Evolutionary conservation across 2,113 vertebrate genomes (phyloP), one percentile per base, ranked within the genome.

Genomic region (Pangasianodon hypophthalmus): DNA sequence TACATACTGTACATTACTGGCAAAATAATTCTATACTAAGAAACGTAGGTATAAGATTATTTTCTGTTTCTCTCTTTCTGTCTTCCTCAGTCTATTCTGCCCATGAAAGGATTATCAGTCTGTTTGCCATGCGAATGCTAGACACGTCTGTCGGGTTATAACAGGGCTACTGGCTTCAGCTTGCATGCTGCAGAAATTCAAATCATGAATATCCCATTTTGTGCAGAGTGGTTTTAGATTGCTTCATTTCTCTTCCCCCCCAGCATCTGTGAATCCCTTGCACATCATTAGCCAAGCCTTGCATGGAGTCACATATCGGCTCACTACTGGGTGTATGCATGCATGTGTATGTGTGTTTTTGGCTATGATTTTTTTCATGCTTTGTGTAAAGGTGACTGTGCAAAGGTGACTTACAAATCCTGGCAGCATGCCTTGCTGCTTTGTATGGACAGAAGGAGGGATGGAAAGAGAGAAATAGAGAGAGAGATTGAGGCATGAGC

Each of bases 141-240:
- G 90, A 91, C 93, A 93, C 92, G 90, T 94, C 89, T 62, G 84
- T 91, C 88, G 85, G 29, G 93, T 94, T 94, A 93, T 93, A 94
- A 95, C 93, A 92, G 94, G 90, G 88, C 81, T 91, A 91, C 92
- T 73, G 88, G 89, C 92, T 92, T 92, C 85, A 92, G 91, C 92
- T 92, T 88, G 26, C 64, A 19, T 62, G 91, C 93, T 69, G 90
- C 92, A 92, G 91, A 93, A 95, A 93, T 93, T 91, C 91, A 94
- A 95, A 95, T 96, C 94, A 95, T 95, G 92, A 94, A 95, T 95
- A 94, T 95, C 94, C 92, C 94, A 95, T 96, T 95, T 94, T 92
- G 92, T 93, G 93, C 79, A 87, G 82, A 93, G 93, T 91, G 95
- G 91, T 94, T 95, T 95, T 93, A 95, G 94, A 96, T 94, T 94